Conservation (phyloP, 2,888 invertebrate genomes). For the Patella ulyssiponensis region DNA sequence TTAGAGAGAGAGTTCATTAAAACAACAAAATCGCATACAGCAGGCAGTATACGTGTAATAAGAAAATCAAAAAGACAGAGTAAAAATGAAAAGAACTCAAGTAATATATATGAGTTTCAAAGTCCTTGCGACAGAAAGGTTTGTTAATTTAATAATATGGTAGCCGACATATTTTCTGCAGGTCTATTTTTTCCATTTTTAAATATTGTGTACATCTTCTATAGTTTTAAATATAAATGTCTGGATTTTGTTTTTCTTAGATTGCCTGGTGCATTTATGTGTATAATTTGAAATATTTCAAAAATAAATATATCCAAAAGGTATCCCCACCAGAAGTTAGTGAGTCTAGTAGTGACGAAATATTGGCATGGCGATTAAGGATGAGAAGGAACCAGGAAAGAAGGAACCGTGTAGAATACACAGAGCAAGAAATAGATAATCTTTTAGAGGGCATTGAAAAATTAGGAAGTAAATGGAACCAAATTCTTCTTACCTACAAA, state of each 20-base stretch:
- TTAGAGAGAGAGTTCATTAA: slow-evolving; percentile 52
- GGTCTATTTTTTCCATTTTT: no score
- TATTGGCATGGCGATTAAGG: background rate
- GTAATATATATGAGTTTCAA: background rate
- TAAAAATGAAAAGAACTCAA: background rate
- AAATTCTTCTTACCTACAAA: slow-evolving; percentile 57
- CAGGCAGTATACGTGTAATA: background rate
- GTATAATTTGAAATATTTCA: no score
- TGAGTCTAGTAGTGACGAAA: background rate
- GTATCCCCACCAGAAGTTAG: slow-evolving; percentile 17
- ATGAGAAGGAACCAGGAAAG: slow-evolving; percentile 7
- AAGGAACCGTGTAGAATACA: slow-evolving; percentile 53
- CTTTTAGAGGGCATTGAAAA: slow-evolving; percentile 55
- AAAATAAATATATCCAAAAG: background rate
- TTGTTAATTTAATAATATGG: no score
- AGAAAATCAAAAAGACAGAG: slow-evolving; percentile 3
- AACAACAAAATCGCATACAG: slow-evolving; percentile 19
- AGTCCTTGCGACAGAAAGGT: no score
- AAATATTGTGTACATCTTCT: slow-evolving; percentile 6
- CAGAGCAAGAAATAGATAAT: slow-evolving; percentile 53
- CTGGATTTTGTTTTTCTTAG: background rate
- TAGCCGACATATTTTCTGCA: no score
- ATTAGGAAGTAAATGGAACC: slow-evolving; percentile 61
- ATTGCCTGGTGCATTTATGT: background rate
- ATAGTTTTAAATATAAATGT: background rate